phyloP scores from a whole-genome alignment of 2,888 invertebrate species.

The Lacanobia oleracea region DNA sequence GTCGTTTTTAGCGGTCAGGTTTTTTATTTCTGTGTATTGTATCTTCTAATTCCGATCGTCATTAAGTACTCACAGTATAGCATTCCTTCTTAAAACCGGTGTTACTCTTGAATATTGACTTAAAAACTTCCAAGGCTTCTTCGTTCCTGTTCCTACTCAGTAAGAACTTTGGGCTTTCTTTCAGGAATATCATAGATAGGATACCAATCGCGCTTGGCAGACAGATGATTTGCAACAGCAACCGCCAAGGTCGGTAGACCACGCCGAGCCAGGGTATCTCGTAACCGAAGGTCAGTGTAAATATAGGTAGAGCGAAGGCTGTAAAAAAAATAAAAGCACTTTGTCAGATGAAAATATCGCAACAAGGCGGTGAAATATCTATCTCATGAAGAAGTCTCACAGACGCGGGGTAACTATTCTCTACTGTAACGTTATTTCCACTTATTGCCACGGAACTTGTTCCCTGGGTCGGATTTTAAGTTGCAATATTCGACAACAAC shows the following conservation, averaged over 20 bases:
- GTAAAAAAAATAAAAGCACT: constrained; percentile 25
- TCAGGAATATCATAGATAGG: constrained; percentile 88
- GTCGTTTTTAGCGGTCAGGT: too few relatives aligned
- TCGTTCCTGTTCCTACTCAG: constrained; percentile 91
- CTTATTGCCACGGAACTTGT: too few relatives aligned
- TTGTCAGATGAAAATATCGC: too few relatives aligned
- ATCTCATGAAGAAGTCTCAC: not conserved
- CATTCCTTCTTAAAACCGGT: constrained; percentile 65
- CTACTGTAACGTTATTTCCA: too few relatives aligned
- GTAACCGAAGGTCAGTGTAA: constrained; percentile 78
- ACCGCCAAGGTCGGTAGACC: constrained; percentile 93
- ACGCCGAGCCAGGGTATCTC: constrained; percentile 84
- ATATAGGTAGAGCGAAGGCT: constrained; percentile 81
- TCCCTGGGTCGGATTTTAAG: too few relatives aligned
- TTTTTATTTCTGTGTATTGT: too few relatives aligned
- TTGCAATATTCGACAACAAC: too few relatives aligned
- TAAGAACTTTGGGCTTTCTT: constrained; percentile 95
- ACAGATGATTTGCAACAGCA: constrained; percentile 92
- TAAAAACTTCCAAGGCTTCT: constrained; percentile 87
- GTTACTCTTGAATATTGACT: constrained; percentile 74
- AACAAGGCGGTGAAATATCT: too few relatives aligned
- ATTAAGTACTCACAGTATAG: constrained; percentile 73
- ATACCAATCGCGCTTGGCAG: constrained; percentile 92
- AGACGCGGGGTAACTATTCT: too few relatives aligned
- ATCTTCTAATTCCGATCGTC: not conserved